These are phyloP conservation scores for Lepidonotus clava DNA, from an alignment of 2,888 invertebrate species.

Conservation along the genomic window DNA sequence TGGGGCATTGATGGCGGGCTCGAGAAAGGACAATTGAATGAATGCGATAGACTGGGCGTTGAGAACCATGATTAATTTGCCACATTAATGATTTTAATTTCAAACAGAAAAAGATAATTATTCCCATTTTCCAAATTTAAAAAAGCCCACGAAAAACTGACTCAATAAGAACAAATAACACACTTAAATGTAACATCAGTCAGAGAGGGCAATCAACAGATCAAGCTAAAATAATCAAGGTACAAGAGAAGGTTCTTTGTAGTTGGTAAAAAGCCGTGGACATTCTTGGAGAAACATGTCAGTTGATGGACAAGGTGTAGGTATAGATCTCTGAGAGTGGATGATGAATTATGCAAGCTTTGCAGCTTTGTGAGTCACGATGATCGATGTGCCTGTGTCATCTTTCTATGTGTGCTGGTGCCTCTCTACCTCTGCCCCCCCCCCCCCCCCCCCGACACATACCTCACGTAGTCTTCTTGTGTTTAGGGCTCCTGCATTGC, in stretches of 20 bases:
- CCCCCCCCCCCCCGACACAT: no score
- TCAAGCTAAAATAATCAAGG: no score
- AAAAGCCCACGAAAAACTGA: not conserved
- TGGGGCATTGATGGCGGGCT: no score
- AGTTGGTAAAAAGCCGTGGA: no score
- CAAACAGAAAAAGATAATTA: not conserved
- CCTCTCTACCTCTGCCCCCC: no score
- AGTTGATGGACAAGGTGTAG: not conserved
- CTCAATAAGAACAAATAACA: not conserved
- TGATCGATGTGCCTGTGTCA: no score
- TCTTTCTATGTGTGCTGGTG: no score
- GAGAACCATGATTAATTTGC: not conserved
- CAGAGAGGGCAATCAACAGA: no score
- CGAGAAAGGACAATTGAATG: not conserved
- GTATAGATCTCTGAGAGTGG: not conserved
- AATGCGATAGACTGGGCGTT: not conserved
- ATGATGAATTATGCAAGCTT: not conserved
- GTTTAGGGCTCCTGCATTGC: no score
- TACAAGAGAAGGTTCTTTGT: no score
- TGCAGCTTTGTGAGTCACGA: slow-evolving; percentile 3
- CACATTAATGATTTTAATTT: not conserved
- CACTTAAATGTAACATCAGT: not conserved
- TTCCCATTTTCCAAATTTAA: not conserved
- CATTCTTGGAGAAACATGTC: no score
- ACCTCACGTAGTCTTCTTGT: no score